Conservation (phyloP, 2,888 invertebrate genomes). For the Melipona bicolor region DNA sequence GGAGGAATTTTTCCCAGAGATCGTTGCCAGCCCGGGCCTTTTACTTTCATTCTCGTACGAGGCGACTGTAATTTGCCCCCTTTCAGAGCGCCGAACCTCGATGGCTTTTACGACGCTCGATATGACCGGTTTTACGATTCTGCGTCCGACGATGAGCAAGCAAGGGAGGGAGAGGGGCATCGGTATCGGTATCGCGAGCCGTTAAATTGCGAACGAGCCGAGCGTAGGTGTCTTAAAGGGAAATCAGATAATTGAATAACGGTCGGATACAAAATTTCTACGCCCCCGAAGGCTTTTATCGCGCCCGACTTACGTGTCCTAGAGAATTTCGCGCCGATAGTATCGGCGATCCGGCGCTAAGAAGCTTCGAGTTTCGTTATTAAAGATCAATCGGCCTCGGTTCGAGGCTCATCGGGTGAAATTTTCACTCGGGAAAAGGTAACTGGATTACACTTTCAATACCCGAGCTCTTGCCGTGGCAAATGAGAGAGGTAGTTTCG, state of each 20-base stretch:
- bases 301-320: conserved; percentile 17
- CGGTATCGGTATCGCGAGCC: conserved; percentile 69
- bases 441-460: not conserved
- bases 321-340: not conserved
- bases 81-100: conserved; percentile 57
- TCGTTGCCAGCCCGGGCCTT: conserved; percentile 11
- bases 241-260: conserved; percentile 64
- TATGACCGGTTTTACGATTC: conserved; percentile 74
- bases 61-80: conserved; percentile 71
- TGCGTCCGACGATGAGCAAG: conserved; percentile 48
- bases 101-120: conserved; percentile 73
- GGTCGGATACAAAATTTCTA: conserved; percentile 45
- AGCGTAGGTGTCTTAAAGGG: conserved; percentile 51
- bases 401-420: no score
- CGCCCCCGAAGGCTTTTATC: conserved; percentile 30
- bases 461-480: not conserved
- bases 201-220: conserved; percentile 70
- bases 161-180: conserved; percentile 16
- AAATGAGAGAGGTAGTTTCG: not conserved
- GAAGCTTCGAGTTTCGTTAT: not conserved
- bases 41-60: conserved; percentile 52
- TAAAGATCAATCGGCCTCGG: no score
- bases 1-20: conserved; percentile 19
- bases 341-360: not conserved
- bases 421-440: not conserved